phyloP scores from a whole-genome alignment of 2,113 vertebrate species.

The Halcyon senegalensis region DNA sequence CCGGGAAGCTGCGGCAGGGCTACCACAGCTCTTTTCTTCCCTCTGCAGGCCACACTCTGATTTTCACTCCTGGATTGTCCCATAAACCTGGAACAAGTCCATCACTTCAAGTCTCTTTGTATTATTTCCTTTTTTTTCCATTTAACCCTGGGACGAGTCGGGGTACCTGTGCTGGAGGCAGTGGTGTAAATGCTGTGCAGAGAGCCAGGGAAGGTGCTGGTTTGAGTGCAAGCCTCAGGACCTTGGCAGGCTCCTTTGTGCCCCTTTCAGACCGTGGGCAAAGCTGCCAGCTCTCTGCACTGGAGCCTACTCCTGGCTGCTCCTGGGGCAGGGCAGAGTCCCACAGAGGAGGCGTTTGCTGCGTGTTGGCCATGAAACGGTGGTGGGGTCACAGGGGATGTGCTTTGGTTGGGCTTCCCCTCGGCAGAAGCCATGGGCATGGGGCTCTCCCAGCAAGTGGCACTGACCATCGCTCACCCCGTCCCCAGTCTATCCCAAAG shows the following conservation, averaged over 20 bases:
- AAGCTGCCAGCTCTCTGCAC: rapidly evolving
- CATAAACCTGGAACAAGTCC: neutral
- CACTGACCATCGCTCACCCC: neutral
- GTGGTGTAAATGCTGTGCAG: rapidly evolving
- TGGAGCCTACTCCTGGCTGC: rapidly evolving
- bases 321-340: neutral
- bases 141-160: neutral
- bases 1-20: neutral
- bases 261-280: too few species aligned
- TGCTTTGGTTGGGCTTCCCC: neutral
- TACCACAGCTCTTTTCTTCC: slow-evolving; percentile 68
- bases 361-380: rapidly evolving
- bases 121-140: neutral
- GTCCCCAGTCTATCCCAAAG: neutral
- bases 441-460: neutral
- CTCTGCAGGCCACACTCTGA: slow-evolving; percentile 59
- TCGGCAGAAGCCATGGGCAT: rapidly evolving
- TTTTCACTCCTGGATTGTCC: slow-evolving; percentile 11
- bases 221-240: neutral
- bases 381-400: neutral
- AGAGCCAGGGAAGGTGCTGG: neutral
- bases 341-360: rapidly evolving
- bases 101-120: neutral
- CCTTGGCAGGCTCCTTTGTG: neutral
- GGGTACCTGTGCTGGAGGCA: neutral